Evolutionary conservation across 2,888 invertebrate genomes (phyloP), one percentile per base, ranked within the genome.

Genomic region (Actias luna): DNA sequence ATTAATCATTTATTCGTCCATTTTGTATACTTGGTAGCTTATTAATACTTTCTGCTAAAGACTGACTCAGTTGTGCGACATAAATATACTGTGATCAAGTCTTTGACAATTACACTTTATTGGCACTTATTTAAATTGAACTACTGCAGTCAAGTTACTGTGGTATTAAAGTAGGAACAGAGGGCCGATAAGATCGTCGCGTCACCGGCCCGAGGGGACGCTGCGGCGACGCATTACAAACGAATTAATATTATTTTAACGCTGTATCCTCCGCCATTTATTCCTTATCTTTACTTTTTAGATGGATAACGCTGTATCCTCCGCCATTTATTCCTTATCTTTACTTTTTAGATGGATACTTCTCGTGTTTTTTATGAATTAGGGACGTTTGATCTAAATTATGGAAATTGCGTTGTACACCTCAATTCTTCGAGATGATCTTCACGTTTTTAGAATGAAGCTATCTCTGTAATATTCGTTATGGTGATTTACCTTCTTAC

Each of bases 211-310:
- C 52, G 42, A 58, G 58, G 69, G 63, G 65, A 42, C 29, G 62
- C 55, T 60, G 66, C 61, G 61, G 62, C 61, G 65, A 50, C 55
- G 29, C 46, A 27, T 59, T 59, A 77, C 78, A 75, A 77, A 76
- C 73, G 79, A 83, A 82, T 82, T 82, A 79, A 80, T 83, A 82
- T 78, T 78, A 83, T 82, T 83, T 80, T 84, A 85, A 86, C 80
- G 84, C 75, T 76, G 72, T 77, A 79, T 83, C 81, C 83, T 76
- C 70, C 73, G 72, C 78, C 85, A 83, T 88, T 87, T 90, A 83
- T 84, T 80, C 82, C 83, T 87, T 88, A 88, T 89, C 89, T 79
- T 73, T 70, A 75, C 72, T 83, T 72, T 77, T 79, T 75, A 64
- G 25, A 50, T 75, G 63, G 50, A 50, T 22, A 50, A n/a, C n/a